Evolutionary conservation across 2,888 invertebrate species (phyloP).

Genomic region (Nymphalis urticae): DNA sequence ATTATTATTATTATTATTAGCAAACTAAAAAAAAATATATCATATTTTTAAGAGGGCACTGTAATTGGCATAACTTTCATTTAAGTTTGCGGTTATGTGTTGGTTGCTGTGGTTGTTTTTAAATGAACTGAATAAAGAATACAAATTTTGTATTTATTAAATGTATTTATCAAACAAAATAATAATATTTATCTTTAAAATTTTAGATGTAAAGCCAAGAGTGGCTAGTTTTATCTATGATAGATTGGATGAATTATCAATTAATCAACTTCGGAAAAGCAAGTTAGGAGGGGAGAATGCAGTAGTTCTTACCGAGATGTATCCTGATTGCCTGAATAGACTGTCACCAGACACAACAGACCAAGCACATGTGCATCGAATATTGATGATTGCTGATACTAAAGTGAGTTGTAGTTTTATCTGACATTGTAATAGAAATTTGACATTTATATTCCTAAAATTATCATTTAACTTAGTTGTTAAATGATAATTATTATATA

Average conservation of each 20-base stretch:
- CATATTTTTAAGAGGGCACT: no score
- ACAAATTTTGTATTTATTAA: no score
- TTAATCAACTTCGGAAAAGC: slow-evolving; percentile 69
- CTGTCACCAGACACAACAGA: slow-evolving; percentile 79
- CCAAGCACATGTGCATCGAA: slow-evolving; percentile 78
- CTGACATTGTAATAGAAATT: no score
- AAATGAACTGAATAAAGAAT: no score
- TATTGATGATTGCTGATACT: slow-evolving; percentile 85
- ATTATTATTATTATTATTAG: neutral
- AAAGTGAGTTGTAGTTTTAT: slow-evolving; percentile 61
- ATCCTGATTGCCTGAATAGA: slow-evolving; percentile 83
- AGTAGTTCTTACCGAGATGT: slow-evolving; percentile 84
- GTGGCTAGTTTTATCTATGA: slow-evolving; percentile 82
- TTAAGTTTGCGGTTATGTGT: no score
- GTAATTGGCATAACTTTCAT: no score
- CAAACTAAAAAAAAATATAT: neutral
- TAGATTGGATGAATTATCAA: slow-evolving; percentile 76
- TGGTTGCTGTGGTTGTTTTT: no score
- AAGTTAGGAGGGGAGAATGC: slow-evolving; percentile 81
- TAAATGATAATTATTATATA: no score
- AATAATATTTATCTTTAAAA: neutral
- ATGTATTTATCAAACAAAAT: no score
- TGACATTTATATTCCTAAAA: no score
- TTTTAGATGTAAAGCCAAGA: slow-evolving; percentile 80
- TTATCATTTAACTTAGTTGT: no score